Evolutionary conservation across 2,888 invertebrate genomes (phyloP).

Genomic region (Buathra laborator): DNA sequence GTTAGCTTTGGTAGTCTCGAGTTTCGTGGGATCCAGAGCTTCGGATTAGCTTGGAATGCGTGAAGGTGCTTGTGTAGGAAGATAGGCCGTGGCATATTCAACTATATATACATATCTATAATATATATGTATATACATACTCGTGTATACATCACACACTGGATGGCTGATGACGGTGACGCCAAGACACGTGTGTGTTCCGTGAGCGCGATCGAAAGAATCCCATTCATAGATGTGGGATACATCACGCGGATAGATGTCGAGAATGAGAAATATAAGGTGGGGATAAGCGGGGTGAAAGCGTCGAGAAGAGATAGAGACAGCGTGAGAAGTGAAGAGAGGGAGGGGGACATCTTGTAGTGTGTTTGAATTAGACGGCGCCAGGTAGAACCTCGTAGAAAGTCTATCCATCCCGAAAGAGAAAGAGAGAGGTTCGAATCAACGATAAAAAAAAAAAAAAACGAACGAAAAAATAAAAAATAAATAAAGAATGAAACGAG

Average conservation of each 20-base stretch:
- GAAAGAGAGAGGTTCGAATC: conserved; percentile 39
- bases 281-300: conserved; percentile 59
- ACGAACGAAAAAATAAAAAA: conserved; percentile 13
- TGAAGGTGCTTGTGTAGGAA: conserved; percentile 72
- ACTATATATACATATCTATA: conserved; percentile 28
- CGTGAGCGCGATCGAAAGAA: conserved; percentile 77
- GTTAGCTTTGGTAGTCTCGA: conserved; percentile 68
- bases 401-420: conserved; percentile 12
- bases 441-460: conserved; percentile 39
- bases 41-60: conserved; percentile 82
- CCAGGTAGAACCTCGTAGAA: conserved; percentile 79
- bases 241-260: conserved; percentile 61
- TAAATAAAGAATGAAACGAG: conserved; percentile 27
- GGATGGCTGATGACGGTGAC: conserved; percentile 25
- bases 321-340: conserved; percentile 58
- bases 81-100: conserved; percentile 51
- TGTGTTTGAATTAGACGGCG: conserved; percentile 77
- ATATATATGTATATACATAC: conserved; percentile 4
- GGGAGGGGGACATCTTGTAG: conserved; percentile 36
- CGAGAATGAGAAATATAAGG: conserved; percentile 66
- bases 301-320: conserved; percentile 57
- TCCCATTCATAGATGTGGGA: conserved; percentile 81
- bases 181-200: conserved; percentile 52
- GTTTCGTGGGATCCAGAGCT: conserved; percentile 77
- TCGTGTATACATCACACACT: conserved; percentile 17